Conservation (phyloP, 2,797 vertebrate genomes). For the Sebastes vulpes region DNA sequence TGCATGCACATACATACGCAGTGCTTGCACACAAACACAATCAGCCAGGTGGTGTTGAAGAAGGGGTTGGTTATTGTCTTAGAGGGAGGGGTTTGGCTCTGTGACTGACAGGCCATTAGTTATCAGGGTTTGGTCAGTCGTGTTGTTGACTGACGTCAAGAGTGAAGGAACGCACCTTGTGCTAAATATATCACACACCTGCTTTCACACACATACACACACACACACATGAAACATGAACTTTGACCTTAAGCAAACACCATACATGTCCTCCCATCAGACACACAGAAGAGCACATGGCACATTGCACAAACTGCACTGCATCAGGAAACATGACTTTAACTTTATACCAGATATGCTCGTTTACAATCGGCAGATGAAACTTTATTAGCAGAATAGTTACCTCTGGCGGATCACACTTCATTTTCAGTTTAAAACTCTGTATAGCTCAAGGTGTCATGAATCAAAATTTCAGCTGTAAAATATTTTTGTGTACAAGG, state of each 20-base stretch:
- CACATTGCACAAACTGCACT: background rate
- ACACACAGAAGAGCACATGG: background rate
- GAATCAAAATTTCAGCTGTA: background rate
- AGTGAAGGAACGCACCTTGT: conserved; percentile 58
- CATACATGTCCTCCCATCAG: background rate
- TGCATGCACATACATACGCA: background rate
- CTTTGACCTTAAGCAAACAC: conserved; percentile 27
- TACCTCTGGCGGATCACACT: background rate
- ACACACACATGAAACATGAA: conserved; percentile 23
- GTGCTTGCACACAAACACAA: conserved; percentile 11
- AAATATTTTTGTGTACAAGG: background rate
- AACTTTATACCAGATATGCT: background rate
- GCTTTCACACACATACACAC: background rate
- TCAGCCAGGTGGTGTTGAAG: conserved; percentile 53
- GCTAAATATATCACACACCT: conserved; percentile 64
- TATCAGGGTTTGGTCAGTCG: conserved; percentile 69
- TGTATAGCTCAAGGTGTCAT: background rate
- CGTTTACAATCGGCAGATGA: background rate
- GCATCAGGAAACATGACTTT: background rate
- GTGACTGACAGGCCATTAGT: conserved; percentile 76
- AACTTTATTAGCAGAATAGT: background rate
- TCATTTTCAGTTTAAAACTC: background rate
- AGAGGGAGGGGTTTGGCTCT: conserved; percentile 63
- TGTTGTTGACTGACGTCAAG: conserved; percentile 69
- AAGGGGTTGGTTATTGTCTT: conserved; percentile 63